Base-by-base conservation (phyloP, 2,797 vertebrate species). In the Sebastes baramenuke region DNA sequence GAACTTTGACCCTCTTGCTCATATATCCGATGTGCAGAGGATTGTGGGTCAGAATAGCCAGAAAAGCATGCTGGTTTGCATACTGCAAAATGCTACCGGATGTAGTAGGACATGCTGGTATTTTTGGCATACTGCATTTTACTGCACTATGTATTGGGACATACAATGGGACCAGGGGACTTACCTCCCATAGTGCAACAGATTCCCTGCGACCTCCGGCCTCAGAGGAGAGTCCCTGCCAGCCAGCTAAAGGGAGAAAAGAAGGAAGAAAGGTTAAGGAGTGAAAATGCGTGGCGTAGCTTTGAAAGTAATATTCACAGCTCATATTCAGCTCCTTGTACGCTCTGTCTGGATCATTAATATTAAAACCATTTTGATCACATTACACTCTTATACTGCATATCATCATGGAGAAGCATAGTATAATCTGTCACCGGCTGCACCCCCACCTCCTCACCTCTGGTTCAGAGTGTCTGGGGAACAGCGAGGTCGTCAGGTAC, bases 171-270 rank as follows among this genome's bases (percentile, higher is more conserved):
- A 72, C 76, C 6, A 27, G 58, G 18, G 16, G n/a, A 76, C 93
- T 93, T 95, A 98, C 99, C 99, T 98, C 88, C 99, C 99, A 24
- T 99, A 99, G 92, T 99, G 99, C 78, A 99, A 96, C 72, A 99
- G 96, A 91, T 99, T 99, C 87, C 98, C 98, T 36, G 98, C 96
- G 81, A 99, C 97, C 92, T 99, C 98, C 22, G 97, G 96, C 87
- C 97, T 97, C 67, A 99, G 92, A 52, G 99, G 97, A 85, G 98
- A 99, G 94, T 99, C 99, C 87, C 97, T 97, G 91, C 99, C 99
- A 0, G 98, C 98, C 93, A 99, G 92, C 99, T 99, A 29, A 38
- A 29, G 59, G 4, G 54, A 42, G 34, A 68, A 32, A 46, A 24
- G 5, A 18, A 25, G 9, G 13, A 24, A 60, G 20, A 67, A 11